Conservation (phyloP, 1,140 invertebrate genomes). For the Rhagoletis pomonella region DNA sequence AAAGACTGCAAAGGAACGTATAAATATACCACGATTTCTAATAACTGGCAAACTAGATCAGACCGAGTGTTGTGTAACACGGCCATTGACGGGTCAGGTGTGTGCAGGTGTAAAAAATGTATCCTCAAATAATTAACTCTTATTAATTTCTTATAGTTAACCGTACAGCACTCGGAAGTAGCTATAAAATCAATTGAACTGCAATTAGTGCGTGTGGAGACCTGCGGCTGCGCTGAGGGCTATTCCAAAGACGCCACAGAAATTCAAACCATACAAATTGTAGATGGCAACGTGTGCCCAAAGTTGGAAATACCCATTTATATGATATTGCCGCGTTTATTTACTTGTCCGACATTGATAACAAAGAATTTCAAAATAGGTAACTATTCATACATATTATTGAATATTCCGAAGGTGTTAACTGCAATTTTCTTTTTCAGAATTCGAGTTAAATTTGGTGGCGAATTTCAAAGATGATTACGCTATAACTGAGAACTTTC, state of each 20-base stretch:
- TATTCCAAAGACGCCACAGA: conserved; percentile 97
- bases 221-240: conserved; percentile 95
- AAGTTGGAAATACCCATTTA: conserved; percentile 91
- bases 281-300: conserved; percentile 91
- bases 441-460: conserved; percentile 97
- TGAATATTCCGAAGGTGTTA: conserved; percentile 61
- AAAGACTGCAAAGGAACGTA: conserved; percentile 80
- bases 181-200: conserved; percentile 95
- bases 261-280: conserved; percentile 98
- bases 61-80: conserved; percentile 86
- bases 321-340: conserved; percentile 96
- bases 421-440: conserved; percentile 82
- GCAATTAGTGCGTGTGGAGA: conserved; percentile 95
- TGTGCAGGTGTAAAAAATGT: conserved; percentile 61
- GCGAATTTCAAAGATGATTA: conserved; percentile 95
- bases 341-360: conserved; percentile 93
- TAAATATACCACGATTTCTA: conserved; percentile 86
- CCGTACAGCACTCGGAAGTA: conserved; percentile 84
- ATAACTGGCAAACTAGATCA: conserved; percentile 90
- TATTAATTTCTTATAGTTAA: conserved; percentile 76
- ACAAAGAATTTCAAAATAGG: conserved; percentile 98
- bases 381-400: conserved; percentile 76
- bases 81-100: conserved; percentile 93
- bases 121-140: no score
- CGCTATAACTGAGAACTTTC: conserved; percentile 97